Percentiles rank a stretch among this genome's conserved stretches.
Conservation (phyloP, 2,113 vertebrate species). For the Arothron firmamentum region DNA sequence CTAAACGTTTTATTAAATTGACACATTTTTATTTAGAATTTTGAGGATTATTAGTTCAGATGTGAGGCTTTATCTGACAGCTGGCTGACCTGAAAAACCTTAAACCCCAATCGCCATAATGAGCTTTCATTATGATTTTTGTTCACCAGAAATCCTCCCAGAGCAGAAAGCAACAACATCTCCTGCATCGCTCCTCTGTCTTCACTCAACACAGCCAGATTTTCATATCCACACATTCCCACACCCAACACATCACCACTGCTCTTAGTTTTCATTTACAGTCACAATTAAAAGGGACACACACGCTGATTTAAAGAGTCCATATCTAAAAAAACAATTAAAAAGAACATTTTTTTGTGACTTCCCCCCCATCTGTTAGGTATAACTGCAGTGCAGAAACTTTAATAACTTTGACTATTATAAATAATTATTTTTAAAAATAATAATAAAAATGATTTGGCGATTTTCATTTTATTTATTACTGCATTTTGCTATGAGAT, state of each 20-base stretch:
- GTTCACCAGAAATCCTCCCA: conserved; percentile 29
- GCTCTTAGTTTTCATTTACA: conserved; percentile 11
- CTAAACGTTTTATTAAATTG: not conserved
- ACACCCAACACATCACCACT: not conserved
- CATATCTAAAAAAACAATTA: too few species aligned
- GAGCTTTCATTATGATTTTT: conserved; percentile 26
- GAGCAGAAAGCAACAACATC: conserved; percentile 1
- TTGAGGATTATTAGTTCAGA: not conserved
- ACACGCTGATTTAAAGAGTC: too few species aligned
- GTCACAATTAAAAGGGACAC: not conserved
- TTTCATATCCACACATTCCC: conserved; percentile 7
- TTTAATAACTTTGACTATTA: too few species aligned
- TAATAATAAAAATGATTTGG: too few species aligned
- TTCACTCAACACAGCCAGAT: not conserved
- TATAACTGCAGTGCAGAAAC: too few species aligned
- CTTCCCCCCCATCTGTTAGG: too few species aligned
- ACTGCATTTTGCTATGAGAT: too few species aligned
- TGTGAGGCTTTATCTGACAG: conserved; percentile 2
- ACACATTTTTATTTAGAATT: not conserved
- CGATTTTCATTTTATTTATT: too few species aligned
- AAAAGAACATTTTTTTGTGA: too few species aligned
- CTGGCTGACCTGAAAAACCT: conserved; percentile 43
- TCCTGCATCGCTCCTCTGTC: too few species aligned
- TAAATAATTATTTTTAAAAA: too few species aligned
- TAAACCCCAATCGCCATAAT: not conserved